A percentile compares a stretch with the other conserved stretches of the same genome.
phyloP scores from a whole-genome alignment of 1,140 invertebrate genomes.

The Agraylea sexmaculata region DNA sequence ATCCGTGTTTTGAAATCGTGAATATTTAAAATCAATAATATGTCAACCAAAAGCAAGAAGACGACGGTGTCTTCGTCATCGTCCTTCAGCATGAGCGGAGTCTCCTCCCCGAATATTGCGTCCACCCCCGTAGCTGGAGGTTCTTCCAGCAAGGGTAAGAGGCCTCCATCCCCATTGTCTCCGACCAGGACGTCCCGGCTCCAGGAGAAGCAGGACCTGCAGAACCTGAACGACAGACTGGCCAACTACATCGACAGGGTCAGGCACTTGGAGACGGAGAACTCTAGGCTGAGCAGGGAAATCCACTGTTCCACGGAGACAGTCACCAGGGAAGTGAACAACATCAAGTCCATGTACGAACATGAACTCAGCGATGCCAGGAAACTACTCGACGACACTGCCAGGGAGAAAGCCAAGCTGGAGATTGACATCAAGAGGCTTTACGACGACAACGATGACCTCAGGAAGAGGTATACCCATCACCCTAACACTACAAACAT shows the following conservation, averaged over 20 bases:
- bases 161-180: no score
- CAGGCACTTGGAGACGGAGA: slow-evolving; percentile 81
- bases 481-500: no score
- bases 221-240: slow-evolving; percentile 89
- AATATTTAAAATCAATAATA: no score
- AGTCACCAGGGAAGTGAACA: slow-evolving; percentile 73
- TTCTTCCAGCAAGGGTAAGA: slow-evolving; percentile 43
- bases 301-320: slow-evolving; percentile 70
- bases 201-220: slow-evolving; percentile 88
- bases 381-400: slow-evolving; percentile 77
- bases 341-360: slow-evolving; percentile 86
- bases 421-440: slow-evolving; percentile 82
- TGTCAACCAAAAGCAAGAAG: slow-evolving; percentile 19
- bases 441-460: slow-evolving; percentile 75
- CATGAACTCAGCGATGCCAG: slow-evolving; percentile 79
- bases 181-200: slow-evolving; percentile 80
- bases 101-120: not conserved
- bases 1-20: no score
- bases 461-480: slow-evolving; percentile 74
- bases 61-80: slow-evolving; percentile 14
- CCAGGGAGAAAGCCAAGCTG: slow-evolving; percentile 78
- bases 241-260: slow-evolving; percentile 93
- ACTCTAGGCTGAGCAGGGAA: slow-evolving; percentile 70
- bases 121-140: slow-evolving; percentile 26
- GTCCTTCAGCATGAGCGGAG: no score